Evolutionary conservation across 2,888 invertebrate species (phyloP), one percentile per base, ranked within the genome.

Genomic region (Eudasyphora cyanicolor): DNA sequence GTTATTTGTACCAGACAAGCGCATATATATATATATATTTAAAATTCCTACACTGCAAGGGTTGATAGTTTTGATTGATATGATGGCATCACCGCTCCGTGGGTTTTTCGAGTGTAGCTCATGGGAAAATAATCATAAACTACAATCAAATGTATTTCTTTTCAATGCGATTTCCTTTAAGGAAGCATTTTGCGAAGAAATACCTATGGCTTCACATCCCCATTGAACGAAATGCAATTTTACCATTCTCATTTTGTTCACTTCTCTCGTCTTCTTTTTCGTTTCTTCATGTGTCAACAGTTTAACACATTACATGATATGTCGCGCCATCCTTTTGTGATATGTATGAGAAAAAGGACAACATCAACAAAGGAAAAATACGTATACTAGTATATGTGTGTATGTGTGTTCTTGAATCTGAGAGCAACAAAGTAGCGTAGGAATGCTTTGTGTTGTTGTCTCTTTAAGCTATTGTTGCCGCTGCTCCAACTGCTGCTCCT

Each of bases 401-500:
- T n/a, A n/a, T n/a, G n/a, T n/a, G n/a, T n/a, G n/a, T n/a, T n/a
- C n/a, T n/a, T n/a, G n/a, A n/a, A n/a, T 45, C 14, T 10, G 12
- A 10, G n/a, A 2, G 24, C 57, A 27, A 57, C 24, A 57, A 24
- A n/a, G 29, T 67, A 21, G 21, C 35, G 24, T 54, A 12, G 10
- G 32, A 21, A 60, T 74, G 8, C 38, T 70, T 42, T 60, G 57
- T 73, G 27, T 78, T 57, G 70, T 49, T 51, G 32, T 27, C 54
- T 75, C 4, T 71, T 27, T 57, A 70, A 73, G 45, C 70, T 38
- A 74, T 49, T 77, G 70, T 82, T 83, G 75, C 73, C 64, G 67
- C 76, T 79, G 60, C 29, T 80, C 71, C 64, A 70, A 57, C 54
- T 78, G 67, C 60, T 79, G 62, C 12, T 82, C 6, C 14, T 3